Conservation (phyloP, 2,888 invertebrate species). For the Cabera pusaria region DNA sequence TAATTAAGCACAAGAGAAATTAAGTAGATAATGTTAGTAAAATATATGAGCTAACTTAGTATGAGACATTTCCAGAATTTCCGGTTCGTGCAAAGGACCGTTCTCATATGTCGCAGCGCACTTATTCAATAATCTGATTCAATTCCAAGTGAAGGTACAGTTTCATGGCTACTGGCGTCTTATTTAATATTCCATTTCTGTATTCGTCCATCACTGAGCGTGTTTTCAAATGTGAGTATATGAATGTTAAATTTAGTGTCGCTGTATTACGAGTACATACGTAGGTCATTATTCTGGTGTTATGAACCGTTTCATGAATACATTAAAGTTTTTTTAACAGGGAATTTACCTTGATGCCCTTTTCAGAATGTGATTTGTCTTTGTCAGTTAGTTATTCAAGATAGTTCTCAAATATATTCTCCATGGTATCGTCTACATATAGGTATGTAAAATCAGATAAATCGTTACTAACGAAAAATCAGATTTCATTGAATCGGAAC, state of each 20-base stretch:
- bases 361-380: too few relatives aligned
- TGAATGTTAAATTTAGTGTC: conserved; percentile 18
- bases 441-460: too few relatives aligned
- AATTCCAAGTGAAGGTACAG: conserved; percentile 62
- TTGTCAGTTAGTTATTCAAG: too few relatives aligned
- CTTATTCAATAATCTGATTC: conserved; percentile 75
- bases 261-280: conserved; percentile 10
- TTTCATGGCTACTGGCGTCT: conserved; percentile 66
- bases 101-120: conserved; percentile 59
- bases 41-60: too few relatives aligned
- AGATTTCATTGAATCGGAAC: too few relatives aligned
- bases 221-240: conserved; percentile 29
- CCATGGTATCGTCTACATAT: too few relatives aligned
- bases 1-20: too few relatives aligned
- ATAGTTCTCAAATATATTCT: too few relatives aligned
- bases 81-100: conserved; percentile 34
- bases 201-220: conserved; percentile 42
- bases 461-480: too few relatives aligned
- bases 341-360: neutral
- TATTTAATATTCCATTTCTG: conserved; percentile 67
- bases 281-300: conserved; percentile 5
- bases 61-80: too few relatives aligned
- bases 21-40: too few relatives aligned
- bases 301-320: conserved; percentile 13
- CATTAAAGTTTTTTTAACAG: conserved; percentile 9